These are phyloP conservation scores for Mactra quadrangularis DNA, from an alignment of 1,140 invertebrate species.

Conservation along the genomic window DNA sequence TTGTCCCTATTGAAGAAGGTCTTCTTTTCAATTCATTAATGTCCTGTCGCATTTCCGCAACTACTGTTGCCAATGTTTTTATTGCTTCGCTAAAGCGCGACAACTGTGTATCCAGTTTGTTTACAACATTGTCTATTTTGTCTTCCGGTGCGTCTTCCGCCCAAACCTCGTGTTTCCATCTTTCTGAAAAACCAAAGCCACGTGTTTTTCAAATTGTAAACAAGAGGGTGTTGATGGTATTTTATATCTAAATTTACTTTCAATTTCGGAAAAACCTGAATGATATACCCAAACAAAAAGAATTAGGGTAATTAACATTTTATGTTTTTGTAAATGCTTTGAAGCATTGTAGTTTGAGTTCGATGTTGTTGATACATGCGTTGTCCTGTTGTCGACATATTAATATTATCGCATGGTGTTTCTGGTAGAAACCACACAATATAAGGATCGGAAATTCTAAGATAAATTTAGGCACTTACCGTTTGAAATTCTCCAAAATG, in stretches of 20 bases:
- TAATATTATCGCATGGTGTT: too few species aligned
- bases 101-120: constrained; percentile 17
- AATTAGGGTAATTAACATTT: too few species aligned
- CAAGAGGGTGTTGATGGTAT: constrained; percentile 24
- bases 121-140: constrained; percentile 16
- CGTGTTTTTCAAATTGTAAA: constrained; percentile 20
- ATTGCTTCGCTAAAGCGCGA: constrained; percentile 22
- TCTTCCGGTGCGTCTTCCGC: constrained; percentile 10
- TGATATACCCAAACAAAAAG: constrained; percentile 9
- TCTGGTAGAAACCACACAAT: background rate
- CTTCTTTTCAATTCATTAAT: constrained; percentile 15
- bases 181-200: constrained; percentile 17
- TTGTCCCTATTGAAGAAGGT: constrained; percentile 18
- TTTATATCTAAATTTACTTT: constrained; percentile 13
- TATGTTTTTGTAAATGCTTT: too few species aligned
- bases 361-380: too few species aligned
- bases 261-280: constrained; percentile 7
- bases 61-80: constrained; percentile 3
- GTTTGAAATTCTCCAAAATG: constrained; percentile 11
- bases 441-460: constrained; percentile 12
- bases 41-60: constrained; percentile 4
- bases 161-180: constrained; percentile 8
- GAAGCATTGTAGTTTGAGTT: too few species aligned
- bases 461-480: constrained; percentile 15
- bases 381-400: too few species aligned